Base-by-base conservation (phyloP, 1,140 invertebrate genomes). In the Dendroctonus ponderosae region DNA sequence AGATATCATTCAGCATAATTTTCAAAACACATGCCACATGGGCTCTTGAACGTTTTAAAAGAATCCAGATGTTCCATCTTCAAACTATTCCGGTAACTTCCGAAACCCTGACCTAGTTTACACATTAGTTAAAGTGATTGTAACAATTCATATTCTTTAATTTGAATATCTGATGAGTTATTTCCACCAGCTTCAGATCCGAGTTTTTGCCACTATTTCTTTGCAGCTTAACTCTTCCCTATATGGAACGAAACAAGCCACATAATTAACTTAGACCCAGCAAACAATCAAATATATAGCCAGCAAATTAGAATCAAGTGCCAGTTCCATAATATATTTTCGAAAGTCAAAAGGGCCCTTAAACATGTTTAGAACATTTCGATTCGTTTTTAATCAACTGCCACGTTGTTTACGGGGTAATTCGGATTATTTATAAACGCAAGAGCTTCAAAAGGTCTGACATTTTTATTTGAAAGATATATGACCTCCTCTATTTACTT, bases 381-480 rank as follows among this genome's bases (percentile, higher is more conserved):
- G 11, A 63, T 54, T 56, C 43, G 62, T 62, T 62, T 62, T 62
- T 62, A 52, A 54, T 63, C 62, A 63, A 54, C 62, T 63, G 26
- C 52, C 9, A 5, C 26, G 40, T 5, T 57, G 44, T 65, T 65
- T 57, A 65, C 37, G 7, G 50, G 26, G 41, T 49, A 40, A 49
- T 65, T 57, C 37, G 26, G 40, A 65, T 56, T 65, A 56, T 65
- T 65, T 65, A 65, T 65, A 65, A 57, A 65, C n/a, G 48, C 63
- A 14, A 53, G 48, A 66, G 48, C 49, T 53, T 66, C 57, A 61
- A 44, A 66, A 65, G 44, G 64, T 52, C 64, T 66, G 48, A 59
- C 46, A 66, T 44, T 66, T 66, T 66, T 66, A 66, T 66, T 60
- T 66, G 64, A 66, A 66, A 66, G 64, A 66, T 66, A 60, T 66